Base-by-base conservation (phyloP, 2,888 invertebrate genomes). In the Brachyopa scutellaris region DNA sequence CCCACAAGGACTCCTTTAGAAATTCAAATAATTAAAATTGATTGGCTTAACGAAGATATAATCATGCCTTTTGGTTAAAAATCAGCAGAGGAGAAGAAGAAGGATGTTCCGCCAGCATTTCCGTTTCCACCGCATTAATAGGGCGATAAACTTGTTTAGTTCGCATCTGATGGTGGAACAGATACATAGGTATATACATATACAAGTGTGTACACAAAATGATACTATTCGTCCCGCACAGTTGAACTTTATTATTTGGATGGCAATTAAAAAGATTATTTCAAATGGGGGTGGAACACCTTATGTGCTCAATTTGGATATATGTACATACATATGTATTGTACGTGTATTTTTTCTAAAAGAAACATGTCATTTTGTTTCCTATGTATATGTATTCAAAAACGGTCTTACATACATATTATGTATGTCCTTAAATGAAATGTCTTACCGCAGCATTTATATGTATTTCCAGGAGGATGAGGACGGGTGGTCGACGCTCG, bases 221-320 rank as follows among this genome's bases (percentile, higher is more conserved):
- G 23, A 40, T 17, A 33, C 42, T 51, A 13, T 40, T 26, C 53
- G 13, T 8, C 15, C 3, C 19, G 29, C 49, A 66, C 62, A 33
- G 51, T 61, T 67, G 61, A 45, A 53, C 53, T 62, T 36, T 67
- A 53, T 45, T 11, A 36, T 53, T 53, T 38, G 23, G 62, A 62
- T 49, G 79, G 80, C 84, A 77, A 84, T 84, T 84, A 84, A 80
- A 84, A 77, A 69, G 73, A 84, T 84, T 84, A 84, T 78, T 77
- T 57, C 64, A 77, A 79, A 84, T 77, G 77, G 36, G 69, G n/a
- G n/a, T n/a, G n/a, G 66, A 66, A 57, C 72, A 82, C 72, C 80
- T 69, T 80, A 76, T 80, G 80, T 59, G 74, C 62, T 17, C 49
- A 57, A 80, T 69, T 72, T n/a, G n/a, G n/a, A n/a, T n/a, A n/a